Base-by-base conservation (phyloP, 2,113 vertebrate genomes). In the Calonectris borealis region DNA sequence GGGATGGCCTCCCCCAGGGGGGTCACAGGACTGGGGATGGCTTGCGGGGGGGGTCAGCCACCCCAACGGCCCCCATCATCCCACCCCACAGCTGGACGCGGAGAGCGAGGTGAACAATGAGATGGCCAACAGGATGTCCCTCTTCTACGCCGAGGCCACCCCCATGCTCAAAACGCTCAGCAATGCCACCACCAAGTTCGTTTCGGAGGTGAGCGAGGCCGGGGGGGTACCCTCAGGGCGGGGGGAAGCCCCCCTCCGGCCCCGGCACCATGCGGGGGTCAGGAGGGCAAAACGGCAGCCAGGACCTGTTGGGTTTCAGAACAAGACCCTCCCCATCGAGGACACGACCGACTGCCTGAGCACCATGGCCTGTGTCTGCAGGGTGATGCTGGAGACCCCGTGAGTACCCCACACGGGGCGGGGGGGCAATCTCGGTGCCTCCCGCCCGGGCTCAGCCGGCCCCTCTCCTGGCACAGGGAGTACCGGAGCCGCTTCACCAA, bases 331-430 rank as follows among this genome's bases (percentile, higher is more conserved):
- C 93, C 99, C 99, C 0, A 99, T 99, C 7, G 99, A 99, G 97
- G 99, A 99, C 98, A 99, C 99, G 4, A 99, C 99, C 40, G 99
- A 99, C 97, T 99, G 99, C 91, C 98, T 99, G 96, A 99, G 99
- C 98, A 99, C 99, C 97, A 99, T 99, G 99, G 99, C 99, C 86
- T 99, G 99, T 1, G 99, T 99, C 93, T 99, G 99, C 94, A 98
- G 99, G 76, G 99, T 99, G 97, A 99, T 99, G 99, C 97, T 99
- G 97, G 99, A 99, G 97, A 99, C 99, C 38, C 99, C 99, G 99
- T 99, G 96, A 99, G 99, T 99, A 10, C 40, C 70, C 55, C 4
- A 0, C 2, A 0, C 0, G 11, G 62, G 7, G 19, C 7, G 44
- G 51, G 68, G 77, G n/a, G 8, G 18, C 25, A 25, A 25, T 1